Evolutionary conservation across 64 coral and sea anemone genomes (phyloP).

Genomic region (Orbicella faveolata): DNA sequence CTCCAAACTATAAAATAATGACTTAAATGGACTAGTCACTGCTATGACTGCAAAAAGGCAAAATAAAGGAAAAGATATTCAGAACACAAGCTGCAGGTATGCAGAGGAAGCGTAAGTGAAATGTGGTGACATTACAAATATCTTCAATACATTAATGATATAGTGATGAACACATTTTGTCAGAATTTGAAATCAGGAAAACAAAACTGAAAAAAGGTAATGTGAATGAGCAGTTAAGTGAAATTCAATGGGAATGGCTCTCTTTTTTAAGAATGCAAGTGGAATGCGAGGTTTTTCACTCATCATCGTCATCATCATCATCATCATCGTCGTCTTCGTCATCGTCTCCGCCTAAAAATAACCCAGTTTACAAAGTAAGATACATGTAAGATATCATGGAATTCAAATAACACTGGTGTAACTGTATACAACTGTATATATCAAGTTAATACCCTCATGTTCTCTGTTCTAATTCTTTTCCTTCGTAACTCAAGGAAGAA

Average conservation of each 20-base stretch:
- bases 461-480: no score
- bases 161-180: background rate
- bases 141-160: background rate
- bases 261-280: conserved; percentile 6
- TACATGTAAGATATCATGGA: background rate
- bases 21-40: no score
- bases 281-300: background rate
- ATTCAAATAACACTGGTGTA: background rate
- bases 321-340: conserved; percentile 83
- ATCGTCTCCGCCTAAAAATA: conserved; percentile 59
- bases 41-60: no score
- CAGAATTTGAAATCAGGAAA: background rate
- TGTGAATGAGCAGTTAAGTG: background rate
- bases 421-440: background rate
- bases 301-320: conserved; percentile 70
- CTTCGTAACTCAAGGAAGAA: no score
- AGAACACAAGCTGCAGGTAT: background rate
- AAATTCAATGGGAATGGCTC: background rate
- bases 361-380: background rate
- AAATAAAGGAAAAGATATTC: background rate
- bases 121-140: background rate
- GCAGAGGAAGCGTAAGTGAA: background rate
- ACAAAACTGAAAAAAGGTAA: background rate
- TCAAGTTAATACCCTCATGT: no score
- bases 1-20: background rate